These are phyloP conservation scores for Phocides pigmalion DNA, from an alignment of 1,140 invertebrate genomes.

Conservation along the genomic window DNA sequence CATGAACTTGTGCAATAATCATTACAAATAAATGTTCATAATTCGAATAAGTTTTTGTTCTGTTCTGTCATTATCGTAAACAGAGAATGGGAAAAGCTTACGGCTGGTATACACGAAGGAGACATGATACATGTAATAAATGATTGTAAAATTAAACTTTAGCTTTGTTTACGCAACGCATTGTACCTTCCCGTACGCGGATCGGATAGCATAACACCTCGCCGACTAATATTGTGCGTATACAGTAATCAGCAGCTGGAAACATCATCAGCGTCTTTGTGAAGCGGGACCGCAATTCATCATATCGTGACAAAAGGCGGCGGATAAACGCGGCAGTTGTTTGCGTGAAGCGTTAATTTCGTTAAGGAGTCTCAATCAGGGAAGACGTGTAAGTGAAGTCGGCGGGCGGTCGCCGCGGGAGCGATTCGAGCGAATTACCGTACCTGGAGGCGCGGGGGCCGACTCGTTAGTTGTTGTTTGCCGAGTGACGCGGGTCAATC, in stretches of 20 bases:
- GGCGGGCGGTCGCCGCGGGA: constrained; percentile 71
- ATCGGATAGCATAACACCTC: constrained; percentile 44
- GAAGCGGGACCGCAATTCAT: constrained; percentile 74
- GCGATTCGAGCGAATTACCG: constrained; percentile 76
- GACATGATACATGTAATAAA: constrained; percentile 51
- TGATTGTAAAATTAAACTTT: constrained; percentile 64
- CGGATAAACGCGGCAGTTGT: constrained; percentile 66
- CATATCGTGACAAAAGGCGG: constrained; percentile 78
- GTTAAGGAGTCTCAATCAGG: constrained; percentile 82
- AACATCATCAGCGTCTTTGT: constrained; percentile 71
- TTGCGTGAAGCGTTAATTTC: constrained; percentile 80
- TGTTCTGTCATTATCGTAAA: no score
- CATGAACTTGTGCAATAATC: no score
- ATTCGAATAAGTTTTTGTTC: no score
- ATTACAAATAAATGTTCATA: no score
- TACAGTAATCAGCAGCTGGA: constrained; percentile 70
- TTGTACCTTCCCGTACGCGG: constrained; percentile 44
- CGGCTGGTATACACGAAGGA: background rate
- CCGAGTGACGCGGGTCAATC: constrained; percentile 85
- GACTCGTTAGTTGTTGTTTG: constrained; percentile 84
- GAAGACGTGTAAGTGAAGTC: constrained; percentile 73
- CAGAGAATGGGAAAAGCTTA: background rate
- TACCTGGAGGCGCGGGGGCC: constrained; percentile 80
- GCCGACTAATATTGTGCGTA: constrained; percentile 61
- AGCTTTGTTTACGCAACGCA: constrained; percentile 53